A percentile compares a stretch with the other conserved stretches of the same genome.
These are phyloP conservation scores for Eupleurogrammus muticus DNA, from an alignment of 2,797 vertebrate species.

Conservation along the genomic window DNA sequence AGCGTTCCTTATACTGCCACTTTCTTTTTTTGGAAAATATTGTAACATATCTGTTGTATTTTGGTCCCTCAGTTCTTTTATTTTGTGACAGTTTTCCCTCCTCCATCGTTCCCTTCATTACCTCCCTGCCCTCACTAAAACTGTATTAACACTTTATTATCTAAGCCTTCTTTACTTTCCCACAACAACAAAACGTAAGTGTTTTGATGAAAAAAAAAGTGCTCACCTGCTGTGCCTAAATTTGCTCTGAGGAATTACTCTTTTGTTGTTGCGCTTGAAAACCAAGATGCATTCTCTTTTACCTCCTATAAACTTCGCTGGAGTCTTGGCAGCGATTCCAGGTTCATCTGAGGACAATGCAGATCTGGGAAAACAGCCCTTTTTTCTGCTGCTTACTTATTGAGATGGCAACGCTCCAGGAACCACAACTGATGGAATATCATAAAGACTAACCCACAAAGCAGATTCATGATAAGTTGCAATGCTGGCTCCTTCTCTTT, in stretches of 20 bases:
- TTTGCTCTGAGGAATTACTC: slow-evolving; percentile 64
- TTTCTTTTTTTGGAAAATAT: slow-evolving; percentile 29
- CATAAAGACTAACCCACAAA: slow-evolving; percentile 69
- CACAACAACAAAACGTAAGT: slow-evolving; percentile 57
- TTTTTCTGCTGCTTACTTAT: slow-evolving; percentile 77
- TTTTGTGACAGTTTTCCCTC: slow-evolving; percentile 5
- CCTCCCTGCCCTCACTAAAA: slow-evolving; percentile 22
- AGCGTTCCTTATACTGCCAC: slow-evolving; percentile 30
- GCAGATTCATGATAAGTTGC: slow-evolving; percentile 73
- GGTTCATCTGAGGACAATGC: slow-evolving; percentile 84
- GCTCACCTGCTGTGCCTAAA: slow-evolving; percentile 67
- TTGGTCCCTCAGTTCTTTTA: slow-evolving; percentile 28
- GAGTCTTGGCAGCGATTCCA: slow-evolving; percentile 77
- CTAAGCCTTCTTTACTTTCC: slow-evolving; percentile 59
- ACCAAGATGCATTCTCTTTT: slow-evolving; percentile 73
- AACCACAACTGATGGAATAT: slow-evolving; percentile 77
- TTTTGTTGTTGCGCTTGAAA: slow-evolving; percentile 67
- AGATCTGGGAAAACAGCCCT: slow-evolving; percentile 79
- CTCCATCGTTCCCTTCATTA: background rate
- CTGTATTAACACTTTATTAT: slow-evolving; percentile 63
- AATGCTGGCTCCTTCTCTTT: slow-evolving; percentile 60
- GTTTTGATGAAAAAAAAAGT: slow-evolving; percentile 44
- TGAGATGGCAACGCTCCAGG: slow-evolving; percentile 77
- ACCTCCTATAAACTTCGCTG: slow-evolving; percentile 80
- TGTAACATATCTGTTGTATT: slow-evolving; percentile 26